Evolutionary conservation across 2,888 invertebrate species (phyloP).

Genomic region (Cartodere bifasciata): DNA sequence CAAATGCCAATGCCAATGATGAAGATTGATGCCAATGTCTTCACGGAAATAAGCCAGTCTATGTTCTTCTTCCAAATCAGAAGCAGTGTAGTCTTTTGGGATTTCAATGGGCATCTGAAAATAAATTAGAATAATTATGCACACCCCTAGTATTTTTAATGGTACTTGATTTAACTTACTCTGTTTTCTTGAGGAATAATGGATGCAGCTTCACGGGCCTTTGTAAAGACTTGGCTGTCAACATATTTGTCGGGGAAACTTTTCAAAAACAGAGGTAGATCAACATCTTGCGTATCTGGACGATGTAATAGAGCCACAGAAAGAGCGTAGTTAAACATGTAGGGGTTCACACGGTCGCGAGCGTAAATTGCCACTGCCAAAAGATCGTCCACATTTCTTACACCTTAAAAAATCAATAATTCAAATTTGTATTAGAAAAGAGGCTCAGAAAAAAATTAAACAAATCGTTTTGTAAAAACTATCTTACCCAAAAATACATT

Average conservation of each 20-base stretch:
- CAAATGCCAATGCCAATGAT: slow-evolving; percentile 88
- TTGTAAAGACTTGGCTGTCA: slow-evolving; percentile 56
- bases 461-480: too few relatives aligned
- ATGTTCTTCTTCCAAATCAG: slow-evolving; percentile 63
- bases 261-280: slow-evolving; percentile 61
- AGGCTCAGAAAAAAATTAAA: too few relatives aligned
- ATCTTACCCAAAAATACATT: slow-evolving; percentile 53
- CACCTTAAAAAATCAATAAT: slow-evolving; percentile 44
- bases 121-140: too few relatives aligned
- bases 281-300: slow-evolving; percentile 53
- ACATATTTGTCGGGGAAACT: slow-evolving; percentile 74
- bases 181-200: slow-evolving; percentile 48
- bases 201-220: slow-evolving; percentile 55
- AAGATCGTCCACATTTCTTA: slow-evolving; percentile 58
- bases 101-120: slow-evolving; percentile 52
- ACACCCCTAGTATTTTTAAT: neutral
- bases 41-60: slow-evolving; percentile 74
- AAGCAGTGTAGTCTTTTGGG: slow-evolving; percentile 63
- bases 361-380: slow-evolving; percentile 55
- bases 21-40: slow-evolving; percentile 73
- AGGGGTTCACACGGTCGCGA: slow-evolving; percentile 64
- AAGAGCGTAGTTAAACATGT: slow-evolving; percentile 66
- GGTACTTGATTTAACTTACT: slow-evolving; percentile 33
- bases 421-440: too few relatives aligned
- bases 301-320: slow-evolving; percentile 67